Evolutionary conservation across 2,888 invertebrate genomes (phyloP), one percentile per base, ranked within the genome.

Genomic region (Augochlorella aurata): DNA sequence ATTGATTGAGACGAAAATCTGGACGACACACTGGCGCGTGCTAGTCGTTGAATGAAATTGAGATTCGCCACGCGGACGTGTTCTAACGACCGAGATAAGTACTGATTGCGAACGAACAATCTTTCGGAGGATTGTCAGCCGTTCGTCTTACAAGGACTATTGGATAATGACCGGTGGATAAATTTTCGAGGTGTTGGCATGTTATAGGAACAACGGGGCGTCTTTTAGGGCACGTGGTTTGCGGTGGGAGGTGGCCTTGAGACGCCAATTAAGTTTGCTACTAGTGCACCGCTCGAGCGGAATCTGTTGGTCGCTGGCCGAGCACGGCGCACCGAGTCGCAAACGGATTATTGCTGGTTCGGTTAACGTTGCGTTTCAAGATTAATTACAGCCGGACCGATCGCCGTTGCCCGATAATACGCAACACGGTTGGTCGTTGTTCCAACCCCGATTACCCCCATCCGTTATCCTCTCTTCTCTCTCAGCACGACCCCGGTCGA

Each of bases 271-370:
- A 65, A 12, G 44, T 65, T 65, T n/a, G 44, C 44, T n/a, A 44
- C 1, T n/a, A 67, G 14, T 14, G 14, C 16, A 21, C 47, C 21
- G 4, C 24, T 67, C 45, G 66, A 44, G 77, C 66, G 54, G 61
- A 67, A 65, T 66, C 70, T 52, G 50, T 47, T 18, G 47, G 52
- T 63, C 74, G 67, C 47, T 61, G 66, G 79, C 54, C 50, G 68
- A 61, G 49, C 77, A 74, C 82, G 77, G 76, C 47, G 73, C 70
- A 74, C 29, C 74, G 71, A 78, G 65, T 82, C 76, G 78, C 78
- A 50, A 73, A 68, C 61, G 61, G 76, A 86, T 86, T 86, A 86
- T 87, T 86, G 86, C 87, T 85, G 86, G 81, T 83, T 87, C 87
- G 73, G 72, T 83, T 85, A 87, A 87, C 71, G 67, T 83, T 79